Evolutionary conservation across 2,113 vertebrate species (phyloP), one percentile per base, ranked within the genome.

Genomic region (Phasianus colchicus): DNA sequence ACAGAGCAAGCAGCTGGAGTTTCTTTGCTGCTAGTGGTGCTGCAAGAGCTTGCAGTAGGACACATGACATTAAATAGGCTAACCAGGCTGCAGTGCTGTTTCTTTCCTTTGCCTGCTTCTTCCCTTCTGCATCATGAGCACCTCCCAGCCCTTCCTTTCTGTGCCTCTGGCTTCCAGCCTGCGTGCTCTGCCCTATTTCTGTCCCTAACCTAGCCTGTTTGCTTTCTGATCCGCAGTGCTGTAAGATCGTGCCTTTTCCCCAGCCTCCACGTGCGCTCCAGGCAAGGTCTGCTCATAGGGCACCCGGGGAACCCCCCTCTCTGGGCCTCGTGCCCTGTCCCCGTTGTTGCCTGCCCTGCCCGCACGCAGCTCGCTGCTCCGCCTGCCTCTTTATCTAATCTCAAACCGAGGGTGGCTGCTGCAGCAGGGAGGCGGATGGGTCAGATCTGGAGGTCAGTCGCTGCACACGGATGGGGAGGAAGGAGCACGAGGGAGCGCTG

Each of bases 121-220:
- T 83, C n/a, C 55, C 54, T 73, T 75, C 57, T 83, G 80, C 77
- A 47, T 88, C 6, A 0, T 24, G 66, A 78, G 65, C 61, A 50
- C 55, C 73, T 91, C 70, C 75, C 63, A 94, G 60, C 48, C 63
- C 58, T 82, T 89, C 63, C 36, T 95, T 78, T 76, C 89, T 61
- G 72, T 90, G 65, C 57, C 87, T 77, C 45, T 78, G 84, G 92
- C 84, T 0, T 7, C 2, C n/a, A 83, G 93, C 87, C 89, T 86
- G 85, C 64, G 3, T 66, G 71, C 65, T 64, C 34, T 96, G 94
- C 87, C 94, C 86, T 95, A 89, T 74, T 94, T 95, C 91, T 92
- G 91, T 94, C 78, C 91, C 74, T 85, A 89, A 77, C 91, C 84
- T 36, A 79, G 74, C 94, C 95, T 76, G 87, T 96, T 93, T 91